phyloP scores from a whole-genome alignment of 1,140 invertebrate genomes.

The Hermatobates lingyangjiaoensis region DNA sequence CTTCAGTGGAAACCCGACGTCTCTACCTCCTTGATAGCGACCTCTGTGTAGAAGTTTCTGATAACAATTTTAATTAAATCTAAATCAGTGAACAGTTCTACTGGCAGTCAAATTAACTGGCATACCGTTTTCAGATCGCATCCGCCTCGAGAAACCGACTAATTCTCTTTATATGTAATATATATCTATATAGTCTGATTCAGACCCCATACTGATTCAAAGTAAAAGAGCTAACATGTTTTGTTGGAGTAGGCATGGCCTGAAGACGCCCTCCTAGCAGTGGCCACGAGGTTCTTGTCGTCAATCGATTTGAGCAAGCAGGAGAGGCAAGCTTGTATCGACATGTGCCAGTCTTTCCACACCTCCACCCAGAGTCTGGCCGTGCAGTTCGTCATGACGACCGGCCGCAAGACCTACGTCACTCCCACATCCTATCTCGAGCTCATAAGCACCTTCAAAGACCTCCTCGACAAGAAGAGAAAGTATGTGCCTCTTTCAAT shows the following conservation, averaged over 20 bases:
- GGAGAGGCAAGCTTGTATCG: conserved; percentile 49
- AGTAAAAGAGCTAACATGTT: no score
- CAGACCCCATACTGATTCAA: no score
- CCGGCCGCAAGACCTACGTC: conserved; percentile 69
- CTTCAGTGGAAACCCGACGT: no score
- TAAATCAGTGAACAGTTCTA: no score
- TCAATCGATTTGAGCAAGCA: conserved; percentile 61
- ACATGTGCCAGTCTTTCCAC: conserved; percentile 83
- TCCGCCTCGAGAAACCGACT: no score
- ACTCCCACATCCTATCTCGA: conserved; percentile 89
- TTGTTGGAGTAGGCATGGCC: conserved; percentile 90
- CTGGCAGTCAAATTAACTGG: no score
- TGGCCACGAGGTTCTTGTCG: conserved; percentile 70
- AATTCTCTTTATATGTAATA: no score
- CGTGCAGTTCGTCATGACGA: conserved; percentile 43
- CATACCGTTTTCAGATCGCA: no score
- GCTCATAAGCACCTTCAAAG: conserved; percentile 77
- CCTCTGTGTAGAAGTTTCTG: no score
- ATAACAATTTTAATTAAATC: no score
- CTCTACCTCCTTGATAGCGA: no score
- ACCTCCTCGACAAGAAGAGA: conserved; percentile 56
- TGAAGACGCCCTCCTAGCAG: conserved; percentile 74
- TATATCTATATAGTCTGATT: no score
- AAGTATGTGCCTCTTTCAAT: conserved; percentile 29
- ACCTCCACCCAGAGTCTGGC: conserved; percentile 62